phyloP scores from a whole-genome alignment of 23 tunicate genomes.

The Halocynthia roretzi region DNA sequence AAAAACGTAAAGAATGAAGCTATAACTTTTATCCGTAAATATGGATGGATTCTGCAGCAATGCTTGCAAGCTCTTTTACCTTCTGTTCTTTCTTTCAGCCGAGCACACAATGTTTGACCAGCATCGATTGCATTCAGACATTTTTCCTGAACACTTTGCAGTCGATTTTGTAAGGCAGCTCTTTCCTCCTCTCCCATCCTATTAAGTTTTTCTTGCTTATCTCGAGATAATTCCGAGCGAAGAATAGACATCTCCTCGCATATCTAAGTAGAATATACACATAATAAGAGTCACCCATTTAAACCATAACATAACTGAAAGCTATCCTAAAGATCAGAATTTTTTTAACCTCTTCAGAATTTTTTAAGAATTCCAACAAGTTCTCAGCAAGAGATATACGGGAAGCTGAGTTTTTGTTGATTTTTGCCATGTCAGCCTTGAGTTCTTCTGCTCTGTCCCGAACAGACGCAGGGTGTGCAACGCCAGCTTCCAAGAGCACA shows the following conservation, averaged over 20 bases:
- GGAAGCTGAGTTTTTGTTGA: conserved; percentile 34
- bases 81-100: conserved; percentile 35
- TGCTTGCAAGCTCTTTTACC: conserved; percentile 20
- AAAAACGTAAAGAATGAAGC: background rate
- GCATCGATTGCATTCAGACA: conserved; percentile 47
- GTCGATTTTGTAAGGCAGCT: conserved; percentile 7
- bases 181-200: conserved; percentile 8
- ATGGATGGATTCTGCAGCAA: background rate
- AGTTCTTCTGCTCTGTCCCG: conserved; percentile 36
- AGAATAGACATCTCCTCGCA: conserved; percentile 4
- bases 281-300: background rate
- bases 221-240: background rate
- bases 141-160: conserved; percentile 21
- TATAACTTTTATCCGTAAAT: background rate
- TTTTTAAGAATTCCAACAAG: conserved; percentile 23
- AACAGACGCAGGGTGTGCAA: conserved; percentile 27
- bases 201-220: conserved; percentile 18
- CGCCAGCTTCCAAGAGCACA: conserved; percentile 59
- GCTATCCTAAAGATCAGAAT: background rate
- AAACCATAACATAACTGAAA: background rate
- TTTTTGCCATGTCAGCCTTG: conserved; percentile 36
- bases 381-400: conserved; percentile 36
- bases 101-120: conserved; percentile 23
- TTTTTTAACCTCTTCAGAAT: conserved; percentile 29
- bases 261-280: background rate